These are phyloP conservation scores for Mormoops blainvillei DNA, from an alignment of 2,113 vertebrate genomes.

Conservation along the genomic window DNA sequence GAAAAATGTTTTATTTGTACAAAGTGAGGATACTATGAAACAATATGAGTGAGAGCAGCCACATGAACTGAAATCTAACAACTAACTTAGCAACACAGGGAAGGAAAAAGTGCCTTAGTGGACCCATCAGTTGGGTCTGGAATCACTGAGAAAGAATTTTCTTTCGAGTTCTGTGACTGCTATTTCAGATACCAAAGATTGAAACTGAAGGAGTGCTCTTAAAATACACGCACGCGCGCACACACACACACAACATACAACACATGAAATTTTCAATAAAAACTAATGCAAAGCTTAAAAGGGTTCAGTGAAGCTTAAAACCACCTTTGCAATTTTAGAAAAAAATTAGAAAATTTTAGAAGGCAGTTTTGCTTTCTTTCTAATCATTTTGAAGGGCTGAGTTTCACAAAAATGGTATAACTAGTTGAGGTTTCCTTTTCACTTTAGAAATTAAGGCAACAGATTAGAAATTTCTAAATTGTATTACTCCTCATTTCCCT, in stretches of 20 bases:
- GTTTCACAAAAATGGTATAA: not conserved
- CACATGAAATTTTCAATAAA: not conserved
- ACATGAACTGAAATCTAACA: not conserved
- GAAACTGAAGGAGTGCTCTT: accelerated
- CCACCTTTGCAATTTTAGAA: not conserved
- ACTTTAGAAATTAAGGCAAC: not conserved
- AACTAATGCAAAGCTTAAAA: not conserved
- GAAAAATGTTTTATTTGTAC: not conserved
- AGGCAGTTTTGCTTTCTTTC: not conserved
- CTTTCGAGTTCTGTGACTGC: not conserved
- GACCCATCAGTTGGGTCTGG: not conserved
- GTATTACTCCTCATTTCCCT: not conserved
- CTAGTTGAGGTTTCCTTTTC: not conserved
- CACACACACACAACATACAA: not conserved
- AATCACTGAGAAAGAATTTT: not conserved
- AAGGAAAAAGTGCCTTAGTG: not conserved
- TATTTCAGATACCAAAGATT: not conserved
- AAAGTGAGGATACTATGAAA: not conserved
- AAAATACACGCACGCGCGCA: not conserved
- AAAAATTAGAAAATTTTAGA: not conserved
- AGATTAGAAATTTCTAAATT: not conserved
- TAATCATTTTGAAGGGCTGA: not conserved
- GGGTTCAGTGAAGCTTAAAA: not conserved
- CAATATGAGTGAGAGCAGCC: not conserved
- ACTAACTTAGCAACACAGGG: not conserved